These are phyloP conservation scores for Diorhabda carinulata DNA, from an alignment of 1,140 invertebrate genomes.

Conservation along the genomic window DNA sequence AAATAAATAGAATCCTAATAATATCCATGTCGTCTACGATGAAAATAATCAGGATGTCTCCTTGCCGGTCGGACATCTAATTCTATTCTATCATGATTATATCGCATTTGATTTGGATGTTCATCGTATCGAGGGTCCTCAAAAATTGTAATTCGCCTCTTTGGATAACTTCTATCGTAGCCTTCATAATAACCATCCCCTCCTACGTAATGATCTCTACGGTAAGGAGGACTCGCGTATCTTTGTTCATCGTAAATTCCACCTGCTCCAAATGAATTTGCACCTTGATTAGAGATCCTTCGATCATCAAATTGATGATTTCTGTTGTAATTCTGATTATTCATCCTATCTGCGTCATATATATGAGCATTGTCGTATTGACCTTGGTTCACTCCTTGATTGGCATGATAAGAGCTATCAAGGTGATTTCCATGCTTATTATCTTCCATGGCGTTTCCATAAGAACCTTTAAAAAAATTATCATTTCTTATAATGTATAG, in stretches of 20 bases:
- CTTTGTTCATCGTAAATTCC: conserved; percentile 45
- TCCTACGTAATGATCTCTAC: conserved; percentile 6
- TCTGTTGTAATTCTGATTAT: conserved; percentile 51
- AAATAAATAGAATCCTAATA: conserved; percentile 19
- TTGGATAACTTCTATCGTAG: conserved; percentile 24
- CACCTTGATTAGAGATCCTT: conserved; percentile 47
- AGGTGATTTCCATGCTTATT: conserved; percentile 50
- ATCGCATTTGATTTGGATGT: conserved; percentile 46
- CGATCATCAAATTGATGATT: conserved; percentile 54
- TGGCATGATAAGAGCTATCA: conserved; percentile 38
- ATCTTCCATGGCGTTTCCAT: conserved; percentile 51
- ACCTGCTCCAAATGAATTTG: conserved; percentile 50
- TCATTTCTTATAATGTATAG: neutral
- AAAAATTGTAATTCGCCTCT: conserved; percentile 54
- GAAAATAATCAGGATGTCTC: conserved; percentile 26
- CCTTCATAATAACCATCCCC: conserved; percentile 9
- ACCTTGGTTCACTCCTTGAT: conserved; percentile 47
- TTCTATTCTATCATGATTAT: conserved; percentile 32
- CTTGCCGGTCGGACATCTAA: conserved; percentile 30
- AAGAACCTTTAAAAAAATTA: conserved; percentile 22
- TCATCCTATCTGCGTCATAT: conserved; percentile 48
- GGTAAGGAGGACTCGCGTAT: conserved; percentile 34
- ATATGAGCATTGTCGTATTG: conserved; percentile 52
- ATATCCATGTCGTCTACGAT: conserved; percentile 19
- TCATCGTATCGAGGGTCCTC: conserved; percentile 55